Percentiles rank a stretch among this genome's conserved stretches.
These are phyloP conservation scores for Cephalopachus bancanus DNA, from an alignment of 2,797 vertebrate species.

Conservation along the genomic window DNA sequence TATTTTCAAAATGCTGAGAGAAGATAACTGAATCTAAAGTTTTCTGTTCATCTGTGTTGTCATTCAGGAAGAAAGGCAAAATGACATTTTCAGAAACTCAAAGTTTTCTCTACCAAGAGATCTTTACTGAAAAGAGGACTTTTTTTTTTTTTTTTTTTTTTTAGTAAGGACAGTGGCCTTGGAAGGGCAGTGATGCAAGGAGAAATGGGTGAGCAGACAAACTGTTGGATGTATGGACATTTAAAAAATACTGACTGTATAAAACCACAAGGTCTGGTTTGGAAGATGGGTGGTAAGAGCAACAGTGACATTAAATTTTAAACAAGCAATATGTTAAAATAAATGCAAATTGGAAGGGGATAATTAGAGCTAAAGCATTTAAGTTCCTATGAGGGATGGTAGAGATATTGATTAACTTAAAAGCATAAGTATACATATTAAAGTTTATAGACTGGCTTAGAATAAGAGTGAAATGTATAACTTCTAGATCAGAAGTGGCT, in stretches of 20 bases:
- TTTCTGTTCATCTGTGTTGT: neutral
- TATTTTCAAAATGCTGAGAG: constrained; percentile 9
- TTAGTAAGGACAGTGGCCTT: neutral
- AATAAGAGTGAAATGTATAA: neutral
- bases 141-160: neutral
- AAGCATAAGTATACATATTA: neutral
- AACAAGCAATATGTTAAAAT: neutral
- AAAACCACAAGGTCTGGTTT: neutral
- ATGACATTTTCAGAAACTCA: neutral
- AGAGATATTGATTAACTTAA: neutral
- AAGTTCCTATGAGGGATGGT: neutral
- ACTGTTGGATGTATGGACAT: neutral
- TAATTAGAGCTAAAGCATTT: neutral
- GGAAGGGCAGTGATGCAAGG: neutral
- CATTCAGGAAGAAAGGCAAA: neutral
- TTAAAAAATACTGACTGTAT: neutral
- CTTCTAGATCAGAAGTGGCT: neutral
- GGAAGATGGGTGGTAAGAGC: neutral
- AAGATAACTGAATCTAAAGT: neutral
- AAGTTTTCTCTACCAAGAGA: neutral
- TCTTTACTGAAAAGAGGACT: neutral
- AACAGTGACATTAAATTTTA: neutral
- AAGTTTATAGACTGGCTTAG: neutral
- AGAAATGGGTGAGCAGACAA: neutral
- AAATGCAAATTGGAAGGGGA: neutral